Percentiles rank a stretch among this genome's conserved stretches.
These are phyloP conservation scores for Aspiorhynchus laticeps DNA, from an alignment of 2,113 vertebrate genomes.

Conservation along the genomic window DNA sequence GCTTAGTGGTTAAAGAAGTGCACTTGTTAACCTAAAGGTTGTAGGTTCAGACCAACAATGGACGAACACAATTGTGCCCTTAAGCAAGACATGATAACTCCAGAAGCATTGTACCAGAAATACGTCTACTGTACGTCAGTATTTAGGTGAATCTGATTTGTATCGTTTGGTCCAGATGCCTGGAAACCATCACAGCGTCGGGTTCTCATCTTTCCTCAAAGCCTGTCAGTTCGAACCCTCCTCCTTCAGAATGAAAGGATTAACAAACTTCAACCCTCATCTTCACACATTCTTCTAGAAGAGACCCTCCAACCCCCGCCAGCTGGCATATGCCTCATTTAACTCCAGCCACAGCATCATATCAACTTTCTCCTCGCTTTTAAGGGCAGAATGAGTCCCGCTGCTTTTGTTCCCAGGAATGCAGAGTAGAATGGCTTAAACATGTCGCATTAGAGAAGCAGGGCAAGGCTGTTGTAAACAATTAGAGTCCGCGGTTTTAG, in stretches of 20 bases:
- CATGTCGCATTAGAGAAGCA: constrained; percentile 67
- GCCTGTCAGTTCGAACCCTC: constrained; percentile 24
- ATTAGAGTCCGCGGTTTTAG: background rate
- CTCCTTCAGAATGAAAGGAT: constrained; percentile 62
- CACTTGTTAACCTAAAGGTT: constrained; percentile 24
- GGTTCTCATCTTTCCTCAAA: constrained; percentile 56
- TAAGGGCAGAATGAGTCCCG: constrained; percentile 22
- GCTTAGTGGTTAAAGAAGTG: background rate
- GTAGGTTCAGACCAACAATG: background rate
- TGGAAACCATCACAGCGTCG: constrained; percentile 39
- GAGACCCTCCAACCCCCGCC: constrained; percentile 67
- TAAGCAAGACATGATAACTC: background rate
- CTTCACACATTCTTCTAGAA: constrained; percentile 69
- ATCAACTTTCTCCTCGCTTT: constrained; percentile 58
- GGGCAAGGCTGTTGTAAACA: constrained; percentile 12
- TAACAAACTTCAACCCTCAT: constrained; percentile 67
- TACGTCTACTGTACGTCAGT: background rate
- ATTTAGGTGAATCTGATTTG: background rate
- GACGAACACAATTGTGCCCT: background rate
- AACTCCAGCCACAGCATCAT: constrained; percentile 59
- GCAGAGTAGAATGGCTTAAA: constrained; percentile 74
- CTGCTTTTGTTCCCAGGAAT: constrained; percentile 65
- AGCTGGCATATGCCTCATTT: constrained; percentile 66
- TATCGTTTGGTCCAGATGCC: constrained; percentile 38
- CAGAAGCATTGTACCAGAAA: background rate